Evolutionary conservation across 2,888 invertebrate genomes (phyloP).

Genomic region (Herminia tarsipennalis): DNA sequence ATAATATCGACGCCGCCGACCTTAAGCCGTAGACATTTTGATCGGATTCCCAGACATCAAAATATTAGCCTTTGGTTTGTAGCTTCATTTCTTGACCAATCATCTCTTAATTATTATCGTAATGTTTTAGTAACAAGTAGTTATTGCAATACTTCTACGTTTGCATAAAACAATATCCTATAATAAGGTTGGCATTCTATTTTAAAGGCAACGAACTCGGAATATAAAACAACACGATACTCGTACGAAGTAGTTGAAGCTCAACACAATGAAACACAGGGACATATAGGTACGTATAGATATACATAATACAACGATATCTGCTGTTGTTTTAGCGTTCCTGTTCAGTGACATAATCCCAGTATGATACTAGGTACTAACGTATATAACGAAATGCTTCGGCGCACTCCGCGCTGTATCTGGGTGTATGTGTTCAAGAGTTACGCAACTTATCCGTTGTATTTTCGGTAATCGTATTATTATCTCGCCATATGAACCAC

Average conservation of each 20-base stretch:
- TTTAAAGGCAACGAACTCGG: constrained; percentile 3
- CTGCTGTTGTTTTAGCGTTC: constrained; percentile 16
- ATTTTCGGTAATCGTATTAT: constrained; percentile 58
- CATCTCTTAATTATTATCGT: no score
- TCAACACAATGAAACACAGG: neutral
- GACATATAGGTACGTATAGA: neutral
- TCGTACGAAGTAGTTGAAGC: neutral
- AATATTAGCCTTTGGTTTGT: no score
- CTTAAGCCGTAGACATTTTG: no score
- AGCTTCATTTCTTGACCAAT: no score
- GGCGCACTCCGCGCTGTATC: constrained; percentile 75
- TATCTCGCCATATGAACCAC: constrained; percentile 73
- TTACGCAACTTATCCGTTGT: constrained; percentile 52
- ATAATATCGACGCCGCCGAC: no score
- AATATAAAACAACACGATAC: constrained; percentile 2
- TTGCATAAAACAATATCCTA: no score
- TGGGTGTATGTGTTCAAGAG: constrained; percentile 73
- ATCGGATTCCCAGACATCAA: no score
- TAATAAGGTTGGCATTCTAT: neutral
- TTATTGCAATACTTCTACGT: no score
- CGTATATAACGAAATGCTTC: constrained; percentile 67
- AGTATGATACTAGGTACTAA: constrained; percentile 53
- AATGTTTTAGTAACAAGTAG: no score
- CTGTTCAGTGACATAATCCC: constrained; percentile 22
- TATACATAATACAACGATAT: constrained; percentile 2